Conservation (phyloP, 2,113 vertebrate genomes). For the Corythornis vintsioides region DNA sequence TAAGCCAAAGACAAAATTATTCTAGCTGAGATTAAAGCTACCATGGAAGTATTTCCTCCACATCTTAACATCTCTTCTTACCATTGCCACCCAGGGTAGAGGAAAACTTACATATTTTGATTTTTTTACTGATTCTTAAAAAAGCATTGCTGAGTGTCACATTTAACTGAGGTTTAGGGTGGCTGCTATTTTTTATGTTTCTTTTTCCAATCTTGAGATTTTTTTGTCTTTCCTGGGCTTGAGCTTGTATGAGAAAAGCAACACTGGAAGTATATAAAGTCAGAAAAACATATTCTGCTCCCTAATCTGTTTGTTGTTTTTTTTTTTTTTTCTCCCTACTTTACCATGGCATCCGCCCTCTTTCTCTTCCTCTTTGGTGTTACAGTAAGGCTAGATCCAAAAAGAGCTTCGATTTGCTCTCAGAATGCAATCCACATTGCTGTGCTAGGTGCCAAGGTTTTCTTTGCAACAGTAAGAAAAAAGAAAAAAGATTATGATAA, state of each 20-base stretch:
- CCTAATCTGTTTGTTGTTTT: neutral
- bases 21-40: neutral
- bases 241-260: neutral
- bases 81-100: neutral
- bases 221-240: neutral
- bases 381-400: neutral
- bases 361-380: conserved; percentile 6
- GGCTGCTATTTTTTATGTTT: neutral
- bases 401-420: conserved; percentile 8
- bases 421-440: conserved; percentile 54
- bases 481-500: conserved; percentile 42
- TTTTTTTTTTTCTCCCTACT: neutral
- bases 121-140: neutral
- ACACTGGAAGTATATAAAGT: neutral
- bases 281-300: neutral
- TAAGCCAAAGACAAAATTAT: neutral
- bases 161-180: neutral
- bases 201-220: neutral
- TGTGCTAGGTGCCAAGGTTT: conserved; percentile 43
- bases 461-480: conserved; percentile 29
- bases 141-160: neutral
- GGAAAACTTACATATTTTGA: neutral
- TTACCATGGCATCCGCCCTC: neutral
- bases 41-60: neutral
- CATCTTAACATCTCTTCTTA: neutral